Conservation (phyloP, 2,113 vertebrate species). For the Apteryx mantelli region DNA sequence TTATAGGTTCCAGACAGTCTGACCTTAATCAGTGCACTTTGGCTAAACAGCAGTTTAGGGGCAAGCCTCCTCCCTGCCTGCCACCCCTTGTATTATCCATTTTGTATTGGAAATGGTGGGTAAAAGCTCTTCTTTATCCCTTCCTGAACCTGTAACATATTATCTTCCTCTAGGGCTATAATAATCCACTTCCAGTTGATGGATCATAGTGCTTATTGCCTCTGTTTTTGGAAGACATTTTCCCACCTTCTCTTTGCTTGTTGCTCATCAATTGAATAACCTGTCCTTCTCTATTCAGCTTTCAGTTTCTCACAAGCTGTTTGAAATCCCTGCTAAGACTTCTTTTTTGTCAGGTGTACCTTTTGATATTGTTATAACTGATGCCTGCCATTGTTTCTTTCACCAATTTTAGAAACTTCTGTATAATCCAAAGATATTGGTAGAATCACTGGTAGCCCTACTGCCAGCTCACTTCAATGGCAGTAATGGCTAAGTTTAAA, state of each 20-base stretch:
- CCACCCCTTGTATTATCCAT: neutral
- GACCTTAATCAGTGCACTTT: neutral
- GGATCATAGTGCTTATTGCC: neutral
- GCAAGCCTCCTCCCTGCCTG: neutral
- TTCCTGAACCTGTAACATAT: neutral
- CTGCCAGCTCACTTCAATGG: neutral
- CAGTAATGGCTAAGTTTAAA: neutral
- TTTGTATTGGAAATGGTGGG: constrained; percentile 3
- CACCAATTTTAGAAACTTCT: neutral
- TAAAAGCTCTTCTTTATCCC: neutral
- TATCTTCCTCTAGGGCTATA: neutral
- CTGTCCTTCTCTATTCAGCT: neutral
- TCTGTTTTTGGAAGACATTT: neutral
- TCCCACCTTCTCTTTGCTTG: neutral
- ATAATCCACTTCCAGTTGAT: neutral
- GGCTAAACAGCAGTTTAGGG: neutral
- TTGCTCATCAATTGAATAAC: neutral
- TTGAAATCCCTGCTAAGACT: neutral
- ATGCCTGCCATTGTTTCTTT: neutral
- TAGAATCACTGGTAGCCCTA: neutral
- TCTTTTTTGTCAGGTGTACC: neutral
- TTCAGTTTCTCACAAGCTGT: neutral
- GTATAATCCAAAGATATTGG: neutral
- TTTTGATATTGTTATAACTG: neutral
- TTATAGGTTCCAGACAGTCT: neutral